phyloP scores from a whole-genome alignment of 92 coral and sea anemone genomes.

The Zoanthus sansibaricus region DNA sequence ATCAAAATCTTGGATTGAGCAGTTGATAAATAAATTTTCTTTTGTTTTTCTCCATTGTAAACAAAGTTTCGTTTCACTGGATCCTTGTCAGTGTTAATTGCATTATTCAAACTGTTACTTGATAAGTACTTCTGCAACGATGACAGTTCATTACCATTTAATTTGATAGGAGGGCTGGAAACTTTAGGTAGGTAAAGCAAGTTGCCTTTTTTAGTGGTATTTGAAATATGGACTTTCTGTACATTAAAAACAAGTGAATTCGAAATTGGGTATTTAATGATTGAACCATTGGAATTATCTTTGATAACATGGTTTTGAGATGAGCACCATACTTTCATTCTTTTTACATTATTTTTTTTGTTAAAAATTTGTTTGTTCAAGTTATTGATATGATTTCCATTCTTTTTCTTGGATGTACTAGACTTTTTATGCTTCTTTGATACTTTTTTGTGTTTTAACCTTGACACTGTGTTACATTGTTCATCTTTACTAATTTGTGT shows the following conservation, averaged over 20 bases:
- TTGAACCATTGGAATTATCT: not conserved
- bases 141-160: not conserved
- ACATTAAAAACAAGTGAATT: conserved; percentile 51
- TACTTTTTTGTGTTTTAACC: conserved; percentile 27
- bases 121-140: conserved; percentile 43
- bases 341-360: conserved; percentile 2
- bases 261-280: conserved; percentile 12
- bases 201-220: conserved; percentile 59
- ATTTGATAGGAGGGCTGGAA: conserved; percentile 19
- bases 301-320: conserved; percentile 4
- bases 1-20: conserved; percentile 80
- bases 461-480: conserved; percentile 51
- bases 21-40: conserved; percentile 87
- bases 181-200: conserved; percentile 73
- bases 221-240: conserved; percentile 60
- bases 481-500: conserved; percentile 45
- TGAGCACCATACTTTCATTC: conserved; percentile 3
- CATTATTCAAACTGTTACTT: conserved; percentile 22
- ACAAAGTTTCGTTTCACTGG: not conserved
- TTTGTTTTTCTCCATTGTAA: conserved; percentile 60
- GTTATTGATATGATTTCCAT: not conserved
- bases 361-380: conserved; percentile 29
- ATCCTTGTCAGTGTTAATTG: not conserved
- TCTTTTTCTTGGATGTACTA: conserved; percentile 29
- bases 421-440: not conserved